Conservation (phyloP, 1,140 invertebrate species). For the Drosophila aff. region DNA sequence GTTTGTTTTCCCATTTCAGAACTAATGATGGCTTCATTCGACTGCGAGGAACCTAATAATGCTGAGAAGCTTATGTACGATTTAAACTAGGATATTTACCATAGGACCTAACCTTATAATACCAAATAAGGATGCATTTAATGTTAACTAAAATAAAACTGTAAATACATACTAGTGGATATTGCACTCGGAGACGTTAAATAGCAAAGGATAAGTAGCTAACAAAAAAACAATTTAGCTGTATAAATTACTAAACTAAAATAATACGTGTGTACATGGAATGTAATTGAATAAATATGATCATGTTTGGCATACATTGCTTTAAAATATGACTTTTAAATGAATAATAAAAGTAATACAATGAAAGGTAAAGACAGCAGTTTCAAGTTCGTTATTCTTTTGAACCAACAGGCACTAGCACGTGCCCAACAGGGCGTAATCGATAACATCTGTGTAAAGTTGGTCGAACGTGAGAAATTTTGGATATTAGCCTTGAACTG, state of each 20-base stretch:
- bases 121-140: constrained; percentile 44
- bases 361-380: background rate
- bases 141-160: constrained; percentile 26
- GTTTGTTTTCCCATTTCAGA: constrained; percentile 59
- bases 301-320: constrained; percentile 31
- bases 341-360: background rate
- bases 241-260: constrained; percentile 13
- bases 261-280: constrained; percentile 18
- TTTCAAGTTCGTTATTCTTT: background rate
- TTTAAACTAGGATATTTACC: constrained; percentile 59
- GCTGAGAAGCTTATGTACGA: constrained; percentile 84
- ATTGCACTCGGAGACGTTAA: constrained; percentile 22
- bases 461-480: background rate
- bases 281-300: constrained; percentile 40
- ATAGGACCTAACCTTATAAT: constrained; percentile 7
- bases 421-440: background rate
- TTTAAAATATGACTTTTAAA: background rate
- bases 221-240: constrained; percentile 19
- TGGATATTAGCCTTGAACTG: background rate
- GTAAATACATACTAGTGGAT: constrained; percentile 32
- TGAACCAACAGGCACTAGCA: background rate
- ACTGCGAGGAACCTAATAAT: constrained; percentile 82
- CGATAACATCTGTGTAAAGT: constrained; percentile 6
- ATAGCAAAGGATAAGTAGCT: constrained; percentile 29
- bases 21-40: constrained; percentile 84